Conservation (phyloP, 92 coral and sea anemone genomes). For the Phenganax marumi region DNA sequence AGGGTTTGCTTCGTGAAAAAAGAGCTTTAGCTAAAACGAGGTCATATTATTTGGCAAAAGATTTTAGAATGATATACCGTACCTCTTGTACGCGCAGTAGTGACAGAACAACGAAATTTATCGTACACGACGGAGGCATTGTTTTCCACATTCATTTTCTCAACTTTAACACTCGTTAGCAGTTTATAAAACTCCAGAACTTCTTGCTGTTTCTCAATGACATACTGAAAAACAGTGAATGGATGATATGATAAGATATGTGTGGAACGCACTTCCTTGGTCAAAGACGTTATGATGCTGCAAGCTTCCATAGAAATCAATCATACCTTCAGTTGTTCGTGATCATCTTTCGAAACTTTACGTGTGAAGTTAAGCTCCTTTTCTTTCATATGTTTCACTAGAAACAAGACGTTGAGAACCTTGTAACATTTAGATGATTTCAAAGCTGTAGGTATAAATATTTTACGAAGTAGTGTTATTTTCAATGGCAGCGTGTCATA, state of each 20-base stretch:
- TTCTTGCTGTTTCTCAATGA: constrained; percentile 54
- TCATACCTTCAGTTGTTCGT: constrained; percentile 1
- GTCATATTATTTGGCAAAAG: too few species aligned
- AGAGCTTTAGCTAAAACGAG: too few species aligned
- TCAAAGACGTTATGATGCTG: neutral
- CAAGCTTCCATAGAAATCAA: neutral
- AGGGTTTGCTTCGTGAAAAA: too few species aligned
- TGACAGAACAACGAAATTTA: constrained; percentile 10
- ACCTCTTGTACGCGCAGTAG: neutral
- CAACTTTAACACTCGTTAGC: constrained; percentile 76
- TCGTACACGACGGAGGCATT: constrained; percentile 12
- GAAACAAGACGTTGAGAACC: neutral
- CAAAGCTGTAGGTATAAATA: neutral
- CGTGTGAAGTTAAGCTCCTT: neutral
- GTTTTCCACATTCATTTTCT: constrained; percentile 52
- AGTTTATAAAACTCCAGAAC: constrained; percentile 66
- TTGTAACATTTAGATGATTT: neutral
- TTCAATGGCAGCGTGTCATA: too few species aligned
- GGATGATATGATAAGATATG: neutral
- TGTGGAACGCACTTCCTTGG: neutral
- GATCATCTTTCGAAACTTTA: neutral
- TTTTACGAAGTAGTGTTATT: too few species aligned
- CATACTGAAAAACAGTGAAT: constrained; percentile 41
- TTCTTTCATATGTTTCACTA: constrained; percentile 2
- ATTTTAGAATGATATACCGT: neutral